Base-by-base conservation (phyloP, 2,797 vertebrate species). In the Halcyon chelicuti region DNA sequence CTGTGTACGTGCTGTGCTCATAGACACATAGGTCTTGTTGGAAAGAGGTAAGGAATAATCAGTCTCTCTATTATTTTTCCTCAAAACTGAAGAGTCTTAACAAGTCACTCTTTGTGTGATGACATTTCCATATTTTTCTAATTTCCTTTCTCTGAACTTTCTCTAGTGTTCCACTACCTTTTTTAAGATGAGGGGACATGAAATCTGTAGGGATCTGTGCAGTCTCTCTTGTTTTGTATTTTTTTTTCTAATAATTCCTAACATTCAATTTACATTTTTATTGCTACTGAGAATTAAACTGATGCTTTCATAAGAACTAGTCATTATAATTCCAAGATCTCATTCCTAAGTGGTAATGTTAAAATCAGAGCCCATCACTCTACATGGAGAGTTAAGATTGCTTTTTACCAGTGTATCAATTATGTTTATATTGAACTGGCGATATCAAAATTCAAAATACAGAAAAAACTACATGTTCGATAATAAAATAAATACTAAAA, bases 251-350 rank as follows among this genome's bases (percentile, higher is more conserved):
- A 86, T 91, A 95, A 95, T 90, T 95, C 62, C 76, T 93, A 96
- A 88, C 73, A 96, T 96, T 95, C 83, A 86, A 94, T 95, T 95
- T 93, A 91, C 90, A 88, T 95, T 95, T 96, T 96, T 94, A 96
- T 96, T 93, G 92, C 88, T 91, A 66, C 62, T 86, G 91, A 91
- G 72, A 72, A 80, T 88, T 94, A 96, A 95, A 94, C 52, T 88
- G 86, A 81, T 93, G 79, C 79, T 95, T 96, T 94, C 66, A 40
- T 62, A 92, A 23, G 47, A 93, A 81, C 88, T 75, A 92, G 80
- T 92, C 76, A 94, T 93, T 88, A 75, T 73, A 90, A 93, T 93
- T 86, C 82, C 82, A 87, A 88, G 65, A 94, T 84, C 76, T 90
- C 76, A 72, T 90, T 92, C 76, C 79, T 94, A 81, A 83, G 25